Percentiles rank a stretch among this genome's conserved stretches.
These are phyloP conservation scores for Cloeon dipterum DNA, from an alignment of 2,888 invertebrate species.

Conservation along the genomic window DNA sequence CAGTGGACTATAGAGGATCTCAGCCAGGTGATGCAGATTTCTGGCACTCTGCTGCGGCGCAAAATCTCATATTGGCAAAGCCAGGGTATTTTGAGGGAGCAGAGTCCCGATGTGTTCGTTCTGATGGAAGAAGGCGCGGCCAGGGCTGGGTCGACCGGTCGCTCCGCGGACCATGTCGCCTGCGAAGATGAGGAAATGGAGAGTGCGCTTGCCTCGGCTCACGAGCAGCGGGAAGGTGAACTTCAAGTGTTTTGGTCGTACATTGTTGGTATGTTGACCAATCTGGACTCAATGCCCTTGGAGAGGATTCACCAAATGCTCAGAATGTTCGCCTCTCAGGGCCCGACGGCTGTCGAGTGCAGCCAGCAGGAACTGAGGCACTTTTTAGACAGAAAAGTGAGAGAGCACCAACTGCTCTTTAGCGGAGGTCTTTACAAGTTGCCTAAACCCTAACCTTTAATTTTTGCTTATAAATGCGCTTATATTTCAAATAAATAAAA, in stretches of 20 bases:
- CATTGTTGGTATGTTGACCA: constrained; percentile 90
- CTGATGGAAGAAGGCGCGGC: constrained; percentile 33
- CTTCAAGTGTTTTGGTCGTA: constrained; percentile 91
- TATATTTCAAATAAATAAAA: too few species aligned
- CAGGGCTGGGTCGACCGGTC: background rate
- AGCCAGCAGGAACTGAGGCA: constrained; percentile 66
- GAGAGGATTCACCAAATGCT: constrained; percentile 91
- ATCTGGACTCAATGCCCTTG: constrained; percentile 71
- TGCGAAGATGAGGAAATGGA: constrained; percentile 80
- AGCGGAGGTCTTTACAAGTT: constrained; percentile 73
- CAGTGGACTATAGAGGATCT: constrained; percentile 76
- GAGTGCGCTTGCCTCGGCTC: constrained; percentile 84
- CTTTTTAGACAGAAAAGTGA: constrained; percentile 80
- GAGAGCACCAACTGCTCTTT: constrained; percentile 66
- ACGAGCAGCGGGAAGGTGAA: constrained; percentile 85
- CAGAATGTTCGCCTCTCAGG: constrained; percentile 89
- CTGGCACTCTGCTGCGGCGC: constrained; percentile 57
- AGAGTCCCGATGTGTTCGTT: constrained; percentile 44
- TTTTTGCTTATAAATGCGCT: too few species aligned
- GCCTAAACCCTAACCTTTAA: constrained; percentile 34
- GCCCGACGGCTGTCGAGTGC: constrained; percentile 67
- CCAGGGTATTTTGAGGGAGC: constrained; percentile 45
- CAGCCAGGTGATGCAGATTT: constrained; percentile 66
- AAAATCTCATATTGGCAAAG: constrained; percentile 88
- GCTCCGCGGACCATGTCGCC: constrained; percentile 18